Evolutionary conservation across 2,113 vertebrate species (phyloP), one percentile per base, ranked within the genome.

Genomic region (Anolis sagrei): DNA sequence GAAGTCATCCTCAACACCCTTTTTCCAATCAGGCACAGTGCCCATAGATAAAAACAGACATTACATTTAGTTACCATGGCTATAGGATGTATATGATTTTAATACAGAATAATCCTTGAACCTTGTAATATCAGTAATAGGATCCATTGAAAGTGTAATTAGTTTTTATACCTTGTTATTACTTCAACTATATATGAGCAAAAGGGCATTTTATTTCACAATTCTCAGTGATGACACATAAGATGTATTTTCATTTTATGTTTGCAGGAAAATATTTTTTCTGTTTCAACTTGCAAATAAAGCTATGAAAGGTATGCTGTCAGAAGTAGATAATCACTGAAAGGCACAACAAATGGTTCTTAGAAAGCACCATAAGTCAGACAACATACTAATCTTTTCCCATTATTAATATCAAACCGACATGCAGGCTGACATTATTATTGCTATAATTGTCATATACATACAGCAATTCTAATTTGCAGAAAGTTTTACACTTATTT

Each of bases 121-220:
- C 3, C 5, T 16, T n/a, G 49, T 76, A 85, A 49, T 36, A 81
- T 76, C 11, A 62, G 11, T 4, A 49, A 32, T 2, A 39, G 16
- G 32, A 84, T 2, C 2, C 11, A 0, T 5, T 8, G 32, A 79
- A 89, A 73, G 14, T 6, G 5, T 29, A 2, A 21, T 1, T 0
- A 0, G 10, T 76, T 84, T 88, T 72, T 9, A 48, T 2, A 1
- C 1, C 0, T 0, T 5, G 25, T 51, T 80, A 19, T 6, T 10
- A 1, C 18, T 44, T 18, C 54, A 76, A 48, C 6, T 39, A 25
- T 66, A 87, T 73, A 1, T 16, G 87, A 84, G 85, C 75, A 80
- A 62, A 1, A 83, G 76, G 44, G 0, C 73, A 79, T 11, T 83
- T 87, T 58, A 68, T 83, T 75, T 73, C 83, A 64, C 66, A 32